These are phyloP conservation scores for Melieria crassipennis DNA, from an alignment of 2,888 invertebrate genomes.

Conservation along the genomic window DNA sequence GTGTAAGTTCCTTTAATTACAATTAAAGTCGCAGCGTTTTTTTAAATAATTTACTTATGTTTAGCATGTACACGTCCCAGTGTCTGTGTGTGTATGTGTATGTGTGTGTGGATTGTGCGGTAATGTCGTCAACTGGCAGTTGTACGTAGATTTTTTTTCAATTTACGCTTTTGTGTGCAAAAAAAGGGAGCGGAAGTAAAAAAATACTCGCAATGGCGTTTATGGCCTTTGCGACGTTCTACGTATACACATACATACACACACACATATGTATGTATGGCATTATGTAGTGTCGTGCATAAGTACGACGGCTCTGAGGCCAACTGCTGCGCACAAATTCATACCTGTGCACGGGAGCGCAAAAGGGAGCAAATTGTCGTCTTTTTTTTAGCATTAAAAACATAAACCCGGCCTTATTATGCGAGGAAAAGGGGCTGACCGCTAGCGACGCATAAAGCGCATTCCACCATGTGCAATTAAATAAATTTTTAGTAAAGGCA, in stretches of 20 bases:
- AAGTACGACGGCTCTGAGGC: too few relatives aligned
- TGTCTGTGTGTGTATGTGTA: conserved; percentile 14
- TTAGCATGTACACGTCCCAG: not conserved
- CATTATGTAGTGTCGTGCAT: too few relatives aligned
- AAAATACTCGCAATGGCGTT: not conserved
- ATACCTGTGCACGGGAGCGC: too few relatives aligned
- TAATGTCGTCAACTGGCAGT: conserved; percentile 16
- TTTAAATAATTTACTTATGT: not conserved
- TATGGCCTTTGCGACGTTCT: not conserved
- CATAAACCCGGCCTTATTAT: too few relatives aligned
- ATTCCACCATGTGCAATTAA: too few relatives aligned
- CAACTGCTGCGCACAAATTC: too few relatives aligned
- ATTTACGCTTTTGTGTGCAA: not conserved
- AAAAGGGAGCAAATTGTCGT: too few relatives aligned
- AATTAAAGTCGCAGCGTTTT: conserved; percentile 42
- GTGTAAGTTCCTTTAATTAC: conserved; percentile 55
- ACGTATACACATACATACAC: not conserved
- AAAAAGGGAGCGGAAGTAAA: not conserved
- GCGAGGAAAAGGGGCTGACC: too few relatives aligned
- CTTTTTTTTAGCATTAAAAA: too few relatives aligned
- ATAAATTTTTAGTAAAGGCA: too few relatives aligned
- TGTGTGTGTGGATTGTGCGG: conserved; percentile 5
- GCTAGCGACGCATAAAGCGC: too few relatives aligned
- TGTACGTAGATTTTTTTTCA: not conserved
- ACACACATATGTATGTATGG: not conserved